Conservation (phyloP, 2,888 invertebrate genomes). For the Drosophila quinaria region DNA sequence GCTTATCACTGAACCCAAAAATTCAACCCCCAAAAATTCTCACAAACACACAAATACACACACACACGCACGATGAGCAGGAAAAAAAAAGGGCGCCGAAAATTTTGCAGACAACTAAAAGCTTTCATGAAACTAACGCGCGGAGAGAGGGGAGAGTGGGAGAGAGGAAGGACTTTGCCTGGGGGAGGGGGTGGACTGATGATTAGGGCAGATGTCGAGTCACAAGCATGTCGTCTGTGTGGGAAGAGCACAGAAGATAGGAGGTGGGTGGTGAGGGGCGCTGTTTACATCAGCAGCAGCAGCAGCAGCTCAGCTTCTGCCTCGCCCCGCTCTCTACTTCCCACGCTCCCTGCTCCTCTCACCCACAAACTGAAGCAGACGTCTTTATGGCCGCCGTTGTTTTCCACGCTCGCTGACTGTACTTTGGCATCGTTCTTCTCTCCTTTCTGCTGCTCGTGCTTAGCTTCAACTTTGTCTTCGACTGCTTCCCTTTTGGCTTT, state of each 20-base stretch:
- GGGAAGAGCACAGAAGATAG: slow-evolving; percentile 1
- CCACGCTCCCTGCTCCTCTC: not conserved
- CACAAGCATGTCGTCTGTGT: slow-evolving; percentile 50
- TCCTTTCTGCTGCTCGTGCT: slow-evolving; percentile 3
- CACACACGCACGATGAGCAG: slow-evolving; percentile 11
- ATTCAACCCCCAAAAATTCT: slow-evolving; percentile 73
- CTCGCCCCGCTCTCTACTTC: slow-evolving; percentile 3
- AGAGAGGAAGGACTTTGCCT: not conserved
- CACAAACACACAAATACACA: slow-evolving; percentile 5
- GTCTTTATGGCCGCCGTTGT: slow-evolving; percentile 78
- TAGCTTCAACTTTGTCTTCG: slow-evolving; percentile 33
- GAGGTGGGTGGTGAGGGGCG: not conserved
- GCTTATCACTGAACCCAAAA: slow-evolving; percentile 71
- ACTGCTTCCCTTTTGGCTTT: slow-evolving; percentile 20
- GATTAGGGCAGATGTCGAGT: slow-evolving; percentile 77
- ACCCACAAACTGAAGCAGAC: slow-evolving; percentile 67
- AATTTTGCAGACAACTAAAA: slow-evolving; percentile 79
- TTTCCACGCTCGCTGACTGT: slow-evolving; percentile 79
- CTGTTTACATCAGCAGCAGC: slow-evolving; percentile 37
- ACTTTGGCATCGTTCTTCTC: slow-evolving; percentile 53
- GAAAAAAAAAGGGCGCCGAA: slow-evolving; percentile 66
- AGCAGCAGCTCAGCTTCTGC: slow-evolving; percentile 20
- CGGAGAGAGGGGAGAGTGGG: not conserved
- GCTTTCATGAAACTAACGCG: slow-evolving; percentile 77
- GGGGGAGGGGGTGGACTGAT: slow-evolving; percentile 42